Evolutionary conservation across 2,888 invertebrate genomes (phyloP).

Genomic region (Serripes groenlandicus): DNA sequence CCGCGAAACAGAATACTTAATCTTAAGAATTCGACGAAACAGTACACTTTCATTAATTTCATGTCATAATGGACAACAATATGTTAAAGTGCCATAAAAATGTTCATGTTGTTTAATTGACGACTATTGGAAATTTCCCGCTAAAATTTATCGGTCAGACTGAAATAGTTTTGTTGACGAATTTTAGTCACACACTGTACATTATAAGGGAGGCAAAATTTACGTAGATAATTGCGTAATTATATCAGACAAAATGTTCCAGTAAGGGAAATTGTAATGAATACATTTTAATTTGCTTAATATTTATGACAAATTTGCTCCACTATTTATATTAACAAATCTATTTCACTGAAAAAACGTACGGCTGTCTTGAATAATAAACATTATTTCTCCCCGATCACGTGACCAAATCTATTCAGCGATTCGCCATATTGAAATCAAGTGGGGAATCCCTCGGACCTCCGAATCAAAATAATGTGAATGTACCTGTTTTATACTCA

Average conservation of each 20-base stretch:
- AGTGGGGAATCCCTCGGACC: slow-evolving; percentile 40
- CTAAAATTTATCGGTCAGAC: neutral
- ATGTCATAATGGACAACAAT: too few species aligned
- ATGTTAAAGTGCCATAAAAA: too few species aligned
- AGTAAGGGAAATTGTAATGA: too few species aligned
- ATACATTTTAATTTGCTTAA: too few species aligned
- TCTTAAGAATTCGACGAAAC: too few species aligned
- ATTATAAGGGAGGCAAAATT: neutral
- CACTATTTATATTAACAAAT: neutral
- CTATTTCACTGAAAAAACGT: neutral
- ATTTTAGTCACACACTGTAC: slow-evolving; percentile 20
- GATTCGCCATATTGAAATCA: slow-evolving; percentile 68
- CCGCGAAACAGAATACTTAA: too few species aligned
- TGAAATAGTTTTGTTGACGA: neutral
- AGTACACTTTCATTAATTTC: too few species aligned
- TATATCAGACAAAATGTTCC: too few species aligned
- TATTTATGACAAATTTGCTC: too few species aligned
- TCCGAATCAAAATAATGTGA: slow-evolving; percentile 36
- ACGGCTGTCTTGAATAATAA: neutral
- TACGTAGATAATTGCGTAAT: too few species aligned
- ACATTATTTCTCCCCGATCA: slow-evolving; percentile 30
- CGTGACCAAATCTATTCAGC: slow-evolving; percentile 64
- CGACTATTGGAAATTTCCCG: slow-evolving; percentile 14
- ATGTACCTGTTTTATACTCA: neutral
- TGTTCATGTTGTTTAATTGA: too few species aligned